Evolutionary conservation across 2,888 invertebrate species (phyloP).

Genomic region (Chironomus riparius): DNA sequence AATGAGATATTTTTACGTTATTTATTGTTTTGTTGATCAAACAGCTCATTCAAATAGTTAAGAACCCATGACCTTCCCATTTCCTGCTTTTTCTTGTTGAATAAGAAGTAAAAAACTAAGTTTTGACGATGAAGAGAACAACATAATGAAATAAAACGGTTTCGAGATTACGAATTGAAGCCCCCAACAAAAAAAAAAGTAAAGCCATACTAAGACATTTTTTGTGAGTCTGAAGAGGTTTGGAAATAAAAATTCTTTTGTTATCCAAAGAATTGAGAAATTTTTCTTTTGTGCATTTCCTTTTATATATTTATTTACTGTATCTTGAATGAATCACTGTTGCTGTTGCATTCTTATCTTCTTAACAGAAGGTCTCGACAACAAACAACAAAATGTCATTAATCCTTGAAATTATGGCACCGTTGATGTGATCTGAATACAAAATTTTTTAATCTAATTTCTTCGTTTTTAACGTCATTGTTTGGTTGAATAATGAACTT

Average conservation of each 20-base stretch:
- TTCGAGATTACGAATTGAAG: background rate
- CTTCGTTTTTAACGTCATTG: too few relatives aligned
- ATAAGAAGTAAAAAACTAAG: background rate
- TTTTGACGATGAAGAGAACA: background rate
- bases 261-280: slow-evolving; percentile 13
- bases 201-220: background rate
- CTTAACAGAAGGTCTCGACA: background rate
- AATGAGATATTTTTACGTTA: slow-evolving; percentile 19
- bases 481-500: too few relatives aligned
- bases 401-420: slow-evolving; percentile 13
- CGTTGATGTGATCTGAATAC: slow-evolving; percentile 7
- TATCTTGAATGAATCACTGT: background rate
- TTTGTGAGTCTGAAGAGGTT: slow-evolving; percentile 6
- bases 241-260: slow-evolving; percentile 19
- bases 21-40: slow-evolving; percentile 20
- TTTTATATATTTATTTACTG: background rate
- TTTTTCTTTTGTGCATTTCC: slow-evolving; percentile 12
- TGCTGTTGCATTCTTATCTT: slow-evolving; percentile 18
- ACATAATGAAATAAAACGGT: background rate
- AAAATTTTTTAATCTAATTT: background rate
- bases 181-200: background rate
- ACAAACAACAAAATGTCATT: background rate
- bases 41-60: background rate
- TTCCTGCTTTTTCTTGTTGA: slow-evolving; percentile 7
- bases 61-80: slow-evolving; percentile 24